phyloP scores from a whole-genome alignment of 2,888 invertebrate species.

The Rapana venosa region DNA sequence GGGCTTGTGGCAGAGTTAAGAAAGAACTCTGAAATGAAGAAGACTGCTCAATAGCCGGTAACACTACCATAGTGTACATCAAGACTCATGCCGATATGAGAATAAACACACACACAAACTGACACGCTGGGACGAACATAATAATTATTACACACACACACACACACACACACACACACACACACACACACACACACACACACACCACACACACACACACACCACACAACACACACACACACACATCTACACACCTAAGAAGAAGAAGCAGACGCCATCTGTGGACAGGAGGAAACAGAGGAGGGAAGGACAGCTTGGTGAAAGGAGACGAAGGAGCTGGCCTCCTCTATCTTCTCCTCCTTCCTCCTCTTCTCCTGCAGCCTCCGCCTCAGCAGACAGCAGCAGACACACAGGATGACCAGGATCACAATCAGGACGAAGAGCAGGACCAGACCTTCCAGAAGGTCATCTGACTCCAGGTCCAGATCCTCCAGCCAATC shows the following conservation, averaged over 20 bases:
- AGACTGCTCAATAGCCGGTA: too few species aligned
- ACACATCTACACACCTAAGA: neutral
- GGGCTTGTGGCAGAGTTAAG: too few species aligned
- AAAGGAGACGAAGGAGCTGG: neutral
- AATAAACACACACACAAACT: too few species aligned
- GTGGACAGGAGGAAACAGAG: neutral
- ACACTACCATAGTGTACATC: too few species aligned
- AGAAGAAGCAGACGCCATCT: neutral
- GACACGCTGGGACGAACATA: too few species aligned
- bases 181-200: too few species aligned
- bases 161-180: too few species aligned
- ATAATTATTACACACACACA: too few species aligned
- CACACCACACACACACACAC: too few species aligned
- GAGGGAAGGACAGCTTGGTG: neutral
- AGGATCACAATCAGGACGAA: neutral
- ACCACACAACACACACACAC: too few species aligned
- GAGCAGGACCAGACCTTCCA: neutral
- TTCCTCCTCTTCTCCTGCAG: neutral
- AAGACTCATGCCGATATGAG: too few species aligned
- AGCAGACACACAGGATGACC: neutral
- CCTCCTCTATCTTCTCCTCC: constrained; percentile 16
- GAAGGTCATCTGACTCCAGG: neutral
- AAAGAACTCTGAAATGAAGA: too few species aligned
- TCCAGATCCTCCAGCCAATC: neutral
- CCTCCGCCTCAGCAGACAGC: neutral